Base-by-base conservation (phyloP, 2,888 invertebrate species). In the Aporophyla nigra region DNA sequence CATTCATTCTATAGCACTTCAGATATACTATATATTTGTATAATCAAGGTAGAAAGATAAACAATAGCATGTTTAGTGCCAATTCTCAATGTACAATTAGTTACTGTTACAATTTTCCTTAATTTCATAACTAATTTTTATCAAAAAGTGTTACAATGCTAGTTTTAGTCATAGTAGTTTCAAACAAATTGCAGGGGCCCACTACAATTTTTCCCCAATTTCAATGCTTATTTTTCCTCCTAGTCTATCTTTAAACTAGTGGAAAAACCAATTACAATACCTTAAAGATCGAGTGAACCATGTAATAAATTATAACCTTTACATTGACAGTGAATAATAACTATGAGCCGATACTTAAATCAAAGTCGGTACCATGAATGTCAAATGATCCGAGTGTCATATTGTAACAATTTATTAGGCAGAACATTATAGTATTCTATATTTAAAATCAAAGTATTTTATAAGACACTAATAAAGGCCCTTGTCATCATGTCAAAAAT, bases 261-360 rank as follows among this genome's bases (percentile, higher is more conserved):
- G 53, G 80, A 63, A 79, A 79, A 74, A 54, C 74, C 68, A 43
- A 79, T 65, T 33, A 66, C 24, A 33, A 33, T 61, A 51, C 43
- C 54, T 78, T 79, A 74, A 69, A 65, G 74, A 51, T 71, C 4
- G 5, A 71, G 7, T 27, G 27, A 70, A 58, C 5, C 0, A 1
- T 33, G n/a, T 54, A 61, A 74, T 67, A 59, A 74, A 61, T 80
- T 74, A 80, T 70, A 74, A 61, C 63, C n/a, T 74, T 54, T 69
- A 59, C 43, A 80, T 74, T 80, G 69, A 69, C 80, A 74, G 66
- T 80, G 80, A 80, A 74, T 74, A 80, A 54, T 80, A 66, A 74
- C 54, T 65, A 27, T 74, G 33, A 69, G 59, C 14, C 0, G 0
- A 10, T 69, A 56, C 33, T n/a, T 74, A 59, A 54, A 69, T 59